Base-by-base conservation (phyloP, 2,113 vertebrate species). In the Rhinichthys klamathensis region DNA sequence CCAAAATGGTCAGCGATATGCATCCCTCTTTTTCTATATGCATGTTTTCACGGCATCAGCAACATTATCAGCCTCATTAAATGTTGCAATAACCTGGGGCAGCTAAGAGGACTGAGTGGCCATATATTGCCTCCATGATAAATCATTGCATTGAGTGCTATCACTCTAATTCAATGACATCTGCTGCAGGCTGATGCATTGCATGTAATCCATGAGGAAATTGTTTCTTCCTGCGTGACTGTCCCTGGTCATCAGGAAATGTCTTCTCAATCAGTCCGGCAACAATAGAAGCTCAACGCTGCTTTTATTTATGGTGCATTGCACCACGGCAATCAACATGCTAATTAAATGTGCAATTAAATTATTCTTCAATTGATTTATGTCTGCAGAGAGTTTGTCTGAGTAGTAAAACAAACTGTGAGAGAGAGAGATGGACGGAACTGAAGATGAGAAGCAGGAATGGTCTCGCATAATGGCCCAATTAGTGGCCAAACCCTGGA, bases 301-400 rank as follows among this genome's bases (percentile, higher is more conserved):
- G 86, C 88, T 90, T 87, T 91, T 87, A 85, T 81, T 82, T 32
- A 63, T 80, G 69, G 30, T 81, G 30, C 27, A 7, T 46, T 54
- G 80, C 90, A 91, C 90, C 91, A 92, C 87, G 88, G 74, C 79
- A 93, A 92, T 90, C 78, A 67, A 5, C 75, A 84, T 63, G n/a
- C 89, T 84, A 83, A 92, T 92, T 84, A 92, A 93, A 90, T 92
- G 92, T 89, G 89, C 90, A 92, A 92, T 94, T 92, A 91, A 93
- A 90, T 92, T 88, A 90, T 86, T 88, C 86, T 89, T 90, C 85
- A 92, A 92, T 91, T 90, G 90, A 93, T 90, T 88, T 86, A 85
- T 63, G 76, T 84, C 81, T 84, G 58, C 49, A 41, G 80, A 77
- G 80, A 80, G 35, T 27, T 85, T 74, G 69, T 72, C 60, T 8